Percentiles rank a stretch among this genome's conserved stretches.
phyloP scores from a whole-genome alignment of 2,797 vertebrate species.

The Morus bassanus region DNA sequence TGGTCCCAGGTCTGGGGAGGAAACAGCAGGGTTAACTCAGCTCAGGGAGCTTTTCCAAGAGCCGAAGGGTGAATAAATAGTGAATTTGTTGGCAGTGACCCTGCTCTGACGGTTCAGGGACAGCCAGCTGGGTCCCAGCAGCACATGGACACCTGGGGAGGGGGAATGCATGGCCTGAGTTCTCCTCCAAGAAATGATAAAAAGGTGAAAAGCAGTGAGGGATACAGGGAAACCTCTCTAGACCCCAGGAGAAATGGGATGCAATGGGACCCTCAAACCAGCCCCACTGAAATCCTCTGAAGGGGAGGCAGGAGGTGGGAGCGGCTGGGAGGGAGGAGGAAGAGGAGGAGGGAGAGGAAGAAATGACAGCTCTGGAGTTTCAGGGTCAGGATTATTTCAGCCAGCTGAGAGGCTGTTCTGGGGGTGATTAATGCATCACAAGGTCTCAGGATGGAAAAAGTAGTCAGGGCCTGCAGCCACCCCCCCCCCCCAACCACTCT shows the following conservation, averaged over 20 bases:
- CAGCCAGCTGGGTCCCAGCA: background rate
- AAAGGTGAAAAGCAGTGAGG: background rate
- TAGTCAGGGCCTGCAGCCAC: background rate
- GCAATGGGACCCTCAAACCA: background rate
- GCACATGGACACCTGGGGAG: background rate
- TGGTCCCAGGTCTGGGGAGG: background rate
- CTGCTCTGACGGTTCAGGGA: background rate
- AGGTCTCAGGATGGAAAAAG: slow-evolving; percentile 47
- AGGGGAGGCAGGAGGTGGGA: background rate
- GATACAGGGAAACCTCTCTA: background rate
- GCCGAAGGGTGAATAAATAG: background rate
- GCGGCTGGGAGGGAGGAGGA: background rate
- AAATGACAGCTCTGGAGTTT: background rate
- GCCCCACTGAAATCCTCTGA: background rate
- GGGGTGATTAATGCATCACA: slow-evolving; percentile 53
- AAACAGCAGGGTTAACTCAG: background rate
- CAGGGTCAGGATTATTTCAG: slow-evolving; percentile 9
- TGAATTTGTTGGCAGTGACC: background rate
- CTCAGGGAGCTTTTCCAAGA: background rate
- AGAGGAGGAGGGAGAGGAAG: background rate
- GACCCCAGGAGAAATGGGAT: background rate
- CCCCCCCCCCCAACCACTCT: background rate
- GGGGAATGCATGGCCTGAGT: background rate
- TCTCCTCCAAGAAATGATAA: background rate
- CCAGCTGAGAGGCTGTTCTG: background rate